Evolutionary conservation across 2,888 invertebrate species (phyloP), one percentile per base, ranked within the genome.

Genomic region (Gymnoscelis rufifasciata): DNA sequence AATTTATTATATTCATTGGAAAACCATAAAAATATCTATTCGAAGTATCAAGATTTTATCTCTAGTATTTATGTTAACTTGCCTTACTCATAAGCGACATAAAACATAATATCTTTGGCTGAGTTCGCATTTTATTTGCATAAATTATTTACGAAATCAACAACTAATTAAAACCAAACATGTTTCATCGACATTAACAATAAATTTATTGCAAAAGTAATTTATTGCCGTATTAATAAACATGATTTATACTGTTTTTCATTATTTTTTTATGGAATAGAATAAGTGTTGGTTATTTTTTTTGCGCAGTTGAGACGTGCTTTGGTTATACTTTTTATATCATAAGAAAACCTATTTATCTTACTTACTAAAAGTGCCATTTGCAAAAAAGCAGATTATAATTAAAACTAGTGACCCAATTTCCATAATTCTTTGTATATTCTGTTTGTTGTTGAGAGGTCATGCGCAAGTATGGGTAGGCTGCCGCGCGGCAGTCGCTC

Each of bases 171-270:
- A 60, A 58, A 59, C 52, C 52, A 54, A 56, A 59, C 59, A 60
- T 52, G 57, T 59, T 54, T 53, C 53, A 47, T 66, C 63, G 69
- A 69, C 54, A 57, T 54, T 59, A 54, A 64, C 64, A 64, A 64
- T 70, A 65, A 66, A 70, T 73, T 71, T 74, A 74, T 68, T 62
- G 60, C 65, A 59, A 68, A 66, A 66, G 63, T 67, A 67, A 74
- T 74, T 74, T 74, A 75, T 74, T 8, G 37, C 14, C 1, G 28
- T 24, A 38, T 44, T n/a, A 28, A 41, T 12, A 40, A 27, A 11
- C 29, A 24, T 24, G 38, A 38, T 19, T 19, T 19, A 19, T 19
- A n/a, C n/a, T n/a, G 19, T 19, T 19, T 19, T 19, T 19, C 2
- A 19, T 19, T 19, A 19, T 19, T 19, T 19, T 19, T 19, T 3